Conservation (phyloP, 2,888 invertebrate genomes). For the Lithophane socia region DNA sequence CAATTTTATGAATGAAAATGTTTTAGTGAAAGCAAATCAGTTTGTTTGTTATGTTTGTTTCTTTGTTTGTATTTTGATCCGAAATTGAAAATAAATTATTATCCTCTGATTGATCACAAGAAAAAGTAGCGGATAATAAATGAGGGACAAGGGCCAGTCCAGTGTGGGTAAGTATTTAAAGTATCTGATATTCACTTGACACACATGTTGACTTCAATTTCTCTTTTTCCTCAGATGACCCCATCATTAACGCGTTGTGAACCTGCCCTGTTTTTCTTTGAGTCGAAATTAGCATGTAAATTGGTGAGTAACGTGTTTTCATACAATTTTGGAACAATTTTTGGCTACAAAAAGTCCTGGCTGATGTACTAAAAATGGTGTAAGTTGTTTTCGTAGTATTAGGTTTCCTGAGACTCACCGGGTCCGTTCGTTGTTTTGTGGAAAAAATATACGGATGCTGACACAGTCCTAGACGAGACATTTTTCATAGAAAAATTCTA, state of each 20-base stretch:
- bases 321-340: constrained; percentile 14
- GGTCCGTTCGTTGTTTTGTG: background rate
- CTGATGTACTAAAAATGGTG: background rate
- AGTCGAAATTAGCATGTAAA: constrained; percentile 44
- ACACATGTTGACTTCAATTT: background rate
- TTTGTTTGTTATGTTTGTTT: background rate
- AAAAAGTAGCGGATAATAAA: background rate
- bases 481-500: background rate
- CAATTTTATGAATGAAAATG: background rate
- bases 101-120: background rate
- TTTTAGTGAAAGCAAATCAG: background rate
- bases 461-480: too few relatives aligned
- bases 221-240: constrained; percentile 21
- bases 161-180: background rate
- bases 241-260: constrained; percentile 26
- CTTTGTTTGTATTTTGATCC: background rate
- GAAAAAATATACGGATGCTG: background rate
- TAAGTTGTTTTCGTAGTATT: background rate
- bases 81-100: too few relatives aligned
- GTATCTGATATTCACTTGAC: background rate
- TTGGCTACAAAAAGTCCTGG: background rate
- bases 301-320: constrained; percentile 25
- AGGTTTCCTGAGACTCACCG: background rate
- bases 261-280: constrained; percentile 40
- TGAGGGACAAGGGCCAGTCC: background rate